Evolutionary conservation across 2,797 vertebrate species (phyloP).

Genomic region (Vipera ursinii): DNA sequence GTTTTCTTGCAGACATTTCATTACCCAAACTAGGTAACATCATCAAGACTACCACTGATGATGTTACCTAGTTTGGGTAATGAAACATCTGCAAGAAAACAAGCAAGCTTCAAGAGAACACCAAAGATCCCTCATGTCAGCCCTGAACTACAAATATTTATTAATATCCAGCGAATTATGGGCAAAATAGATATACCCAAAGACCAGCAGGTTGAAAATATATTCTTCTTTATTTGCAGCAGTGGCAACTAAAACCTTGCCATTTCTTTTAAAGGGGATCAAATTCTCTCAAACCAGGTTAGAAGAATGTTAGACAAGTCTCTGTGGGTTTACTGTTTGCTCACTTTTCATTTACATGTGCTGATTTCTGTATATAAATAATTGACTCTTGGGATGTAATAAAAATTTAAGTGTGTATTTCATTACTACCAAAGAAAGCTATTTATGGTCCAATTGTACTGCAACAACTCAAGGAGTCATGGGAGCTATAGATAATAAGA

Average conservation of each 20-base stretch:
- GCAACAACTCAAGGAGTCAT: slow-evolving; percentile 45
- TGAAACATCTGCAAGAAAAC: background rate
- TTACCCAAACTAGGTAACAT: background rate
- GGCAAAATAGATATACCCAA: background rate
- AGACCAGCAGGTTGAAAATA: background rate
- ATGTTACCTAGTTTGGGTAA: background rate
- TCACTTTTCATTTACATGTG: slow-evolving; percentile 19
- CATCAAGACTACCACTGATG: background rate
- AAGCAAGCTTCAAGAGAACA: background rate
- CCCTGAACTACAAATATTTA: background rate
- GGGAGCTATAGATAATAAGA: slow-evolving; percentile 28
- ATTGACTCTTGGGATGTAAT: slow-evolving; percentile 24
- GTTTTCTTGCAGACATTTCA: background rate
- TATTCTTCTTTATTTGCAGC: background rate
- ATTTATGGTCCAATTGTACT: slow-evolving; percentile 35
- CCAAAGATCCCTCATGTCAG: background rate
- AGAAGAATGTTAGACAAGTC: slow-evolving; percentile 12
- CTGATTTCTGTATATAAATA: slow-evolving; percentile 24
- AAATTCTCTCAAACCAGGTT: slow-evolving; percentile 23
- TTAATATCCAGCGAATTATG: background rate
- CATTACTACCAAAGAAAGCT: slow-evolving; percentile 46
- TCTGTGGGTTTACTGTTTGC: slow-evolving; percentile 9
- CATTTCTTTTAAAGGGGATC: background rate
- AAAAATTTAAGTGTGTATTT: slow-evolving; percentile 54
- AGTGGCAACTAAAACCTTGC: background rate